A percentile compares a stretch with the other conserved stretches of the same genome.
Conservation (phyloP, 2,797 vertebrate species). For the Phrynocephalus guinanensis region DNA sequence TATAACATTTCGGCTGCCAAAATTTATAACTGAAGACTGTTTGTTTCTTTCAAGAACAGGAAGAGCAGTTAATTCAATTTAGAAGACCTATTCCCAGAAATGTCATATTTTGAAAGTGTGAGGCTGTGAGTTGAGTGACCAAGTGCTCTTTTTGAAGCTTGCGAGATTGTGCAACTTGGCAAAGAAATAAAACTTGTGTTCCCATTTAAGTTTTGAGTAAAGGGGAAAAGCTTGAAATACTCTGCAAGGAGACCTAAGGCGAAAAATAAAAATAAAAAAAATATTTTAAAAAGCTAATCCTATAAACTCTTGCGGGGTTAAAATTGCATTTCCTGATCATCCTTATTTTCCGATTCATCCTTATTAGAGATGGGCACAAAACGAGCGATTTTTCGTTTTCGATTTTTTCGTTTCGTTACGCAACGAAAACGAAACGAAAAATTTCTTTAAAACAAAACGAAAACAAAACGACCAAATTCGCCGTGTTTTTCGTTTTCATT, state of each 20-base stretch:
- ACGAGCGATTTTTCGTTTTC: too few species aligned
- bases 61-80: slow-evolving; percentile 60
- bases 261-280: too few species aligned
- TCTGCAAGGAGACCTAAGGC: background rate
- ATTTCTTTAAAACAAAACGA: too few species aligned
- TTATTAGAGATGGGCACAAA: background rate
- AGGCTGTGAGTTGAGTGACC: slow-evolving; percentile 45
- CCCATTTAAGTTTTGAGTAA: slow-evolving; percentile 42
- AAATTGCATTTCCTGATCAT: slow-evolving; percentile 38
- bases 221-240: slow-evolving; percentile 10
- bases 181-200: slow-evolving; percentile 42
- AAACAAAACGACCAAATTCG: too few species aligned
- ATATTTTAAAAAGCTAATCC: too few species aligned
- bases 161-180: slow-evolving; percentile 31
- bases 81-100: slow-evolving; percentile 56
- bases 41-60: slow-evolving; percentile 54
- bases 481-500: too few species aligned
- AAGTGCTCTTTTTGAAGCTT: slow-evolving; percentile 33
- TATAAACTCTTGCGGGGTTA: background rate
- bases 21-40: slow-evolving; percentile 56
- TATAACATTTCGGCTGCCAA: slow-evolving; percentile 33
- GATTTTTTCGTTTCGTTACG: too few species aligned
- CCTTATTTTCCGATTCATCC: background rate
- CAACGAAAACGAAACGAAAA: too few species aligned
- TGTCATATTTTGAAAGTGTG: slow-evolving; percentile 47